These are phyloP conservation scores for Saccostrea glomerata DNA, from an alignment of 1,140 invertebrate genomes.

Conservation along the genomic window DNA sequence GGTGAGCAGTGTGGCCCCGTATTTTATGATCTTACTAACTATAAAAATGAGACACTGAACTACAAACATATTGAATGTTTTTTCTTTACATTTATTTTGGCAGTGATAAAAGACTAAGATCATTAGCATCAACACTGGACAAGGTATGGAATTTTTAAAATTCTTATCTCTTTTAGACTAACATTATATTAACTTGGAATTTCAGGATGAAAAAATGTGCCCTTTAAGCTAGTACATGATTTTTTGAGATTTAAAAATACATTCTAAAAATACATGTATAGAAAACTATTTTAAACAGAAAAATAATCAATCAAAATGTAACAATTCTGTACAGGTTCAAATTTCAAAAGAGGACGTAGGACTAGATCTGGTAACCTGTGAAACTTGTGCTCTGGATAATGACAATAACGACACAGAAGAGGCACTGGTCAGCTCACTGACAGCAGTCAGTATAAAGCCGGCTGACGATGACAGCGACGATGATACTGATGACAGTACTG, in stretches of 20 bases:
- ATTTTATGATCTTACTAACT: too few relatives aligned
- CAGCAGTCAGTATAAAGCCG: conserved; percentile 15
- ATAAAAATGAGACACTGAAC: too few relatives aligned
- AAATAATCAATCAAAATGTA: too few relatives aligned
- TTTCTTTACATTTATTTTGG: conserved; percentile 42
- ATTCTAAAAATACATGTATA: too few relatives aligned
- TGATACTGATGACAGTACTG: conserved; percentile 57
- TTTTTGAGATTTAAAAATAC: too few relatives aligned
- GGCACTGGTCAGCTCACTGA: background rate
- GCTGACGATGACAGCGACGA: conserved; percentile 39
- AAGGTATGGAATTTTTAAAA: conserved; percentile 70
- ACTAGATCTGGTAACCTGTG: conserved; percentile 81
- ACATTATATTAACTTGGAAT: too few relatives aligned
- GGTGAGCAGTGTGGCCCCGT: too few relatives aligned
- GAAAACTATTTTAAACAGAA: too few relatives aligned
- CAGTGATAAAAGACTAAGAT: conserved; percentile 69
- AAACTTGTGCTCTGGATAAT: conserved; percentile 77
- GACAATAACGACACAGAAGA: conserved; percentile 2
- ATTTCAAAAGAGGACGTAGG: conserved; percentile 80
- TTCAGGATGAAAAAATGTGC: too few relatives aligned
- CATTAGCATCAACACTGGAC: conserved; percentile 77
- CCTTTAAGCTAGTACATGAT: too few relatives aligned
- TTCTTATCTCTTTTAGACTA: background rate
- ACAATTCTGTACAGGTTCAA: too few relatives aligned
- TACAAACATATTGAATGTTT: too few relatives aligned